Percentiles rank a stretch among this genome's conserved stretches.
Conservation (phyloP, 2,888 invertebrate genomes). For the Cryptocephalus moraei region DNA sequence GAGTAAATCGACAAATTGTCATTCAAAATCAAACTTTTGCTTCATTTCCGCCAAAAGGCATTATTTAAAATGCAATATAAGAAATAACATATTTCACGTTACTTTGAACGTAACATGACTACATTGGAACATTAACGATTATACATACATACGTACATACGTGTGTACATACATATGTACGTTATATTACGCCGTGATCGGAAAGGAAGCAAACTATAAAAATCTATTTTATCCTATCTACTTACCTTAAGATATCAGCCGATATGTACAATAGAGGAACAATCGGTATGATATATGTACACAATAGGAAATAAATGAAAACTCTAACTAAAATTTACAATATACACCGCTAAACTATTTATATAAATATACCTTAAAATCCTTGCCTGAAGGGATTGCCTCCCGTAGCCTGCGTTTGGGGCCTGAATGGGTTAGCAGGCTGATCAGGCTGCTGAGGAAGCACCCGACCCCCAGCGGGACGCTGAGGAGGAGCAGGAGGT, state of each 20-base stretch:
- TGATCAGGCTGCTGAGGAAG: constrained; percentile 28
- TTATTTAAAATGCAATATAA: too few species aligned
- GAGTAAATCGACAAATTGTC: too few species aligned
- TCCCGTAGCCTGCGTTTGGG: constrained; percentile 29
- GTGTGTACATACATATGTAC: too few species aligned
- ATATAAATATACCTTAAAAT: constrained; percentile 36
- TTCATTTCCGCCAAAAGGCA: too few species aligned
- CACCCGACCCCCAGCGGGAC: constrained; percentile 29
- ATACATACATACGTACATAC: too few species aligned
- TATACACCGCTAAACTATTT: constrained; percentile 4
- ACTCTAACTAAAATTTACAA: constrained; percentile 14
- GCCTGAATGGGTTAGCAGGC: constrained; percentile 21
- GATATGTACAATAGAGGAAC: constrained; percentile 32
- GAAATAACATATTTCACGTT: too few species aligned
- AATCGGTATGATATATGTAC: constrained; percentile 33
- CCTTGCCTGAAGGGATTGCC: constrained; percentile 52
- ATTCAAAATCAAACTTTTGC: too few species aligned
- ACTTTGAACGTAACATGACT: too few species aligned
- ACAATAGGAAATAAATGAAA: constrained; percentile 12
- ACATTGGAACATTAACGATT: too few species aligned
- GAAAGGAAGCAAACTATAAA: too few species aligned
- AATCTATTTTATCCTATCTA: background rate
- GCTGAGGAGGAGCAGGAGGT: constrained; percentile 42
- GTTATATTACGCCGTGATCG: too few species aligned
- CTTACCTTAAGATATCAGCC: constrained; percentile 8